Evolutionary conservation across 2,113 vertebrate genomes (phyloP), one percentile per base, ranked within the genome.

Genomic region (cattle (Bos taurus)): DNA sequence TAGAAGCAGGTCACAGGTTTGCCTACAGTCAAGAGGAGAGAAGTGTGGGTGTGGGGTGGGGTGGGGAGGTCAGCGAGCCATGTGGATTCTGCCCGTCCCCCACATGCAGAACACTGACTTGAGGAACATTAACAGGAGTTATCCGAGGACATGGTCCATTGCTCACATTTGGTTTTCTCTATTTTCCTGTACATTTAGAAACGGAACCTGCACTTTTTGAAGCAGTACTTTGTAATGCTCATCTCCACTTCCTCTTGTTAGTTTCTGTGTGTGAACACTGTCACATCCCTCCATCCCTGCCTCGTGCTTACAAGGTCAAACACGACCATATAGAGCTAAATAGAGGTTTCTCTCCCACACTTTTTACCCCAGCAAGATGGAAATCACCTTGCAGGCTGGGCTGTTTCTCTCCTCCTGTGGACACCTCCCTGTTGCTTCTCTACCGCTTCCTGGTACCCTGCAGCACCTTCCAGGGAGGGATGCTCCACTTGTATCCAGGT

Each of bases 191-290:
- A 21, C 15, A 71, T 54, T 78, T 50, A 25, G 6, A 57, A 46
- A 14, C 1, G 0, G 2, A 30, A 2, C 17, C 2, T 33, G 57
- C 9, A 2, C 26, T 48, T 67, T 5, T 23, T 2, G 12, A 9
- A 80, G 71, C 43, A 28, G 36, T 30, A 2, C n/a, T 83, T 64
- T n/a, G 40, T 3, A 19, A 13, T 0, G 30, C 40, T 17, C 30
- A 13, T 14, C 71, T 14, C 13, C 25, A 14, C 1, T 21, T 23
- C 17, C 6, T 36, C 74, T 17, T 13, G 10, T 33, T 40, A 40
- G 67, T 6, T 40, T 71, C 3, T 43, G 50, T 7, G 30, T 33
- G 46, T 26, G 56, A n/a, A 36, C 11, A 0, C 23, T 2, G 25
- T 23, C 19, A 0, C 46, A 21, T 36, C 50, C 87, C 23, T 54